phyloP scores from a whole-genome alignment of 2,113 vertebrate genomes.

The Phocoena sinus region DNA sequence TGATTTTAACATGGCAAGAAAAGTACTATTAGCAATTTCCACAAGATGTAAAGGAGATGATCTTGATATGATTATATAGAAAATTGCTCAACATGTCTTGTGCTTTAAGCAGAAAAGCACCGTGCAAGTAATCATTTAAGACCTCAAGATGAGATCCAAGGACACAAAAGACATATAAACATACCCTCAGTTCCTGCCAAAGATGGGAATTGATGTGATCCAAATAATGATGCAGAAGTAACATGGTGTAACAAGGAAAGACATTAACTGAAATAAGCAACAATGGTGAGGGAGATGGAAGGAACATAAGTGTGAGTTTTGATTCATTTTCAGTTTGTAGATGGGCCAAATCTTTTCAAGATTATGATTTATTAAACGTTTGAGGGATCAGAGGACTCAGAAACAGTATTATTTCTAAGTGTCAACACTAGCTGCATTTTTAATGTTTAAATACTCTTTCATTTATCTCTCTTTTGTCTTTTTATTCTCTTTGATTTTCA shows the following conservation, averaged over 20 bases:
- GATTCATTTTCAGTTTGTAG: background rate
- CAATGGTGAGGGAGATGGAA: background rate
- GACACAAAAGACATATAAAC: background rate
- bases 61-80: background rate
- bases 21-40: background rate
- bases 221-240: background rate
- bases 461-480: background rate
- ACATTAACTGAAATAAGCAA: background rate
- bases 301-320: background rate
- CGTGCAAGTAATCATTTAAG: background rate
- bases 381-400: background rate
- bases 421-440: background rate
- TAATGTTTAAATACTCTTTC: background rate
- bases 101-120: background rate
- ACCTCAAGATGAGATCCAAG: background rate
- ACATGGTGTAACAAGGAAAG: rapidly evolving
- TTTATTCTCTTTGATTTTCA: background rate
- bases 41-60: background rate
- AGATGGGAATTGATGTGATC: background rate
- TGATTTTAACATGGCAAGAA: background rate
- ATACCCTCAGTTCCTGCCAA: background rate
- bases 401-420: background rate
- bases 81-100: background rate
- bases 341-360: background rate
- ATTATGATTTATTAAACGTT: background rate